Base-by-base conservation (phyloP, 2,888 invertebrate genomes). In the Andrena minutula region DNA sequence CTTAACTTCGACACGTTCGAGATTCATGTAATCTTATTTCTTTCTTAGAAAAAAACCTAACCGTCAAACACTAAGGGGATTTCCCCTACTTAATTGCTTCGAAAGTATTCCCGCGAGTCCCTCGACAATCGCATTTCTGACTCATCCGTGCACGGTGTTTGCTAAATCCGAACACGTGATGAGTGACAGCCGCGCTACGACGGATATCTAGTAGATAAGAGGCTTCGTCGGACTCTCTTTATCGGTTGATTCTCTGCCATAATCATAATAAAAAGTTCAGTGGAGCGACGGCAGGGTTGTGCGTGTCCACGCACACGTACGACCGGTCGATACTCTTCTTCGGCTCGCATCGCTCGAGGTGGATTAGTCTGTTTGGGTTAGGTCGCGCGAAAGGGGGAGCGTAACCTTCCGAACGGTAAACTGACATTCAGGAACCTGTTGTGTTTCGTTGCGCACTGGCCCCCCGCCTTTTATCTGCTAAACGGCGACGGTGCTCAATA, bases 271-370 rank as follows among this genome's bases (percentile, higher is more conserved):
- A 56, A 64, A 30, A 68, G 56, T 28, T 28, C 23, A 12, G 4
- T 47, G 32, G 51, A 30, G 28, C 68, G 56, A 53, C 26, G 28
- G 76, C 47, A 49, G 41, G 53, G 28, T n/a, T 23, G 68, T 53
- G 68, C 70, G 81, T 75, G 72, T 12, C 51, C 51, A 75, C 64
- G 58, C 47, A 80, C 81, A 80, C 73, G 69, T 75, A 83, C 79
- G 86, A 35, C 61, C 79, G 81, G 86, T 86, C 84, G 86, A 86
- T 86, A 72, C 65, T n/a, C 10, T 70, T 82, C 70, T 58, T 61
- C n/a, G 28, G 3, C 81, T 49, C 74, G n/a, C 32, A 78, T 56
- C 56, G 69, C 71, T 83, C 7, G 77, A 77, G 75, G 71, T 73
- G 71, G 79, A 84, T 83, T 82, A 82, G 83, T 53, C 65, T 61